Evolutionary conservation across 2,888 invertebrate genomes (phyloP).

Genomic region (Eupithecia insigniata): DNA sequence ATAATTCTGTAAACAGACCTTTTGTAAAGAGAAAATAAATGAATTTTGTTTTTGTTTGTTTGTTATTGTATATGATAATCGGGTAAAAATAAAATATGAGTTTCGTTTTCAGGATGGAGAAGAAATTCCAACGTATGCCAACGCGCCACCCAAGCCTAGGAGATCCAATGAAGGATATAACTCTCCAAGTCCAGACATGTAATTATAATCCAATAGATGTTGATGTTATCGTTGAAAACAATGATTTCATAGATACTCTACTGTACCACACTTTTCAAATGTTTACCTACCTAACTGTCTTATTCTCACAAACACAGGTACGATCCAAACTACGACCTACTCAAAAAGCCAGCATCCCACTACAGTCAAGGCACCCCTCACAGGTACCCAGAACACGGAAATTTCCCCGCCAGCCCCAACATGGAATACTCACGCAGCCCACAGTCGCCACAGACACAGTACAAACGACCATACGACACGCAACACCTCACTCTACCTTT

Average conservation of each 20-base stretch:
- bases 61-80: background rate
- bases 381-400: constrained; percentile 73
- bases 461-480: constrained; percentile 76
- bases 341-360: constrained; percentile 82
- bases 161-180: constrained; percentile 91
- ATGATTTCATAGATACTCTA: constrained; percentile 10
- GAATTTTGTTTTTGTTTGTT: no score
- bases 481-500: constrained; percentile 78
- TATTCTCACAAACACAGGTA: constrained; percentile 66
- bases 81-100: background rate
- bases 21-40: no score
- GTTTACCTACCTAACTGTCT: constrained; percentile 15
- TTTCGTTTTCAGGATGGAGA: constrained; percentile 65
- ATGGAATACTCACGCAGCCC: constrained; percentile 83
- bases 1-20: no score
- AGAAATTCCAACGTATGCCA: constrained; percentile 89
- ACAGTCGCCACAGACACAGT: constrained; percentile 70
- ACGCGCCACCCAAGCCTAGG: constrained; percentile 94
- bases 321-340: constrained; percentile 82
- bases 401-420: constrained; percentile 68
- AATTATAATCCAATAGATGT: constrained; percentile 47
- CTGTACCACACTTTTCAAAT: constrained; percentile 20
- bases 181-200: constrained; percentile 89
- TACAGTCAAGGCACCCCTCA: constrained; percentile 77
- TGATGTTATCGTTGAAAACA: background rate